Base-by-base conservation (phyloP, 2,888 invertebrate species). In the Cheilosia urbana region DNA sequence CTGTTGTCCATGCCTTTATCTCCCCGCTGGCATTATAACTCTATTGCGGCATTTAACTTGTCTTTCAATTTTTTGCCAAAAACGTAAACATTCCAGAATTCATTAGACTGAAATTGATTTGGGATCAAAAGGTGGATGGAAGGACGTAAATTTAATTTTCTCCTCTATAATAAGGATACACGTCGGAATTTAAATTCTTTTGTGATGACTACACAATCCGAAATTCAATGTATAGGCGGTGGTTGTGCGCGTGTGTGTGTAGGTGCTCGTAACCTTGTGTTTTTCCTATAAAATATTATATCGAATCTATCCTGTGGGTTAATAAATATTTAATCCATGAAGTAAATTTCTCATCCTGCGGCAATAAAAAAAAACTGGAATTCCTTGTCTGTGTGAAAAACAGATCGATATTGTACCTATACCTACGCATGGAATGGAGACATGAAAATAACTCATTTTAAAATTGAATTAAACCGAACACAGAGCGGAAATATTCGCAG, bases 61-160 rank as follows among this genome's bases (percentile, higher is more conserved):
- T 63, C 68, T 24, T 57, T 11, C 27, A 30, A 49, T 62, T 47
- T 53, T 65, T 60, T 45, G 68, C 60, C 72, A 65, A 34, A 53
- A 75, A 84, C 58, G 65, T 73, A 79, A 84, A 75, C 79, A 75
- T 84, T 84, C 58, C 58, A 69, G 53, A 84, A 84, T 69, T 84
- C 83, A 84, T 84, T 79, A 84, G 79, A 84, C 73, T 73, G 78
- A 79, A 79, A 84, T 84, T 84, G 83, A 84, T 84, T 84, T 75
- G 75, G 83, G 83, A 78, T 57, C 68, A 78, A 78, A 83, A 63
- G 63, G 34, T 66, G 57, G 65, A 68, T 73, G 42, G 68, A 73
- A 71, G 55, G 69, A 83, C 72, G 55, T 78, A 73, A 57, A 73
- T 73, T 68, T 68, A 73, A 68, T 78, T 78, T 71, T 65, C 51